Conservation (phyloP, 2,113 vertebrate species). For the Crotalus viridis region DNA sequence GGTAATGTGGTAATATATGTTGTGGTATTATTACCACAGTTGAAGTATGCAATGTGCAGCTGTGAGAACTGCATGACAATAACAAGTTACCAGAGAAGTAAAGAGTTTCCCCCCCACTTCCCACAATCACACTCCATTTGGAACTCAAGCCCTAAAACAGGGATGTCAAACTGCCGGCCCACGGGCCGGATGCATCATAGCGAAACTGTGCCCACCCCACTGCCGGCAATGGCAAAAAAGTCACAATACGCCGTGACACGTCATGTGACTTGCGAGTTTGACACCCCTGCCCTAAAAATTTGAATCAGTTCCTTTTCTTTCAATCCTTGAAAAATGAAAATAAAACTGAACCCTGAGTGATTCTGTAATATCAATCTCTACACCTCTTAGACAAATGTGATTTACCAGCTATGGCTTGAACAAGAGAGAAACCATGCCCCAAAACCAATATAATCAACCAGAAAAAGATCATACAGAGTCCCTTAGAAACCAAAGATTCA, state of each 20-base stretch:
- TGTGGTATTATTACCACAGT: background rate
- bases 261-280: too few relatives aligned
- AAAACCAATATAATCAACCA: background rate
- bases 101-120: background rate
- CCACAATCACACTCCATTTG: background rate
- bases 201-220: too few relatives aligned
- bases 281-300: background rate
- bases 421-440: background rate
- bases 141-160: background rate
- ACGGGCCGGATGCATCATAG: too few relatives aligned
- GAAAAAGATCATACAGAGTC: background rate
- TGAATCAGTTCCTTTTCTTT: background rate
- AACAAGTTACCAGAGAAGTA: background rate
- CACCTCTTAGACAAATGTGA: background rate
- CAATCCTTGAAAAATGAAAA: background rate
- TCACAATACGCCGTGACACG: too few relatives aligned
- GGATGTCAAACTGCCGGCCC: too few relatives aligned
- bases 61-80: background rate
- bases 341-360: background rate
- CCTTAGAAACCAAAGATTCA: background rate
- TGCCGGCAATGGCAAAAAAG: too few relatives aligned
- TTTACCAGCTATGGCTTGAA: background rate
- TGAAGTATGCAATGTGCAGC: background rate
- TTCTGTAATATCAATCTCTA: background rate
- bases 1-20: background rate